Base-by-base conservation (phyloP, 2,113 vertebrate genomes). In the Meleagris gallopavo region DNA sequence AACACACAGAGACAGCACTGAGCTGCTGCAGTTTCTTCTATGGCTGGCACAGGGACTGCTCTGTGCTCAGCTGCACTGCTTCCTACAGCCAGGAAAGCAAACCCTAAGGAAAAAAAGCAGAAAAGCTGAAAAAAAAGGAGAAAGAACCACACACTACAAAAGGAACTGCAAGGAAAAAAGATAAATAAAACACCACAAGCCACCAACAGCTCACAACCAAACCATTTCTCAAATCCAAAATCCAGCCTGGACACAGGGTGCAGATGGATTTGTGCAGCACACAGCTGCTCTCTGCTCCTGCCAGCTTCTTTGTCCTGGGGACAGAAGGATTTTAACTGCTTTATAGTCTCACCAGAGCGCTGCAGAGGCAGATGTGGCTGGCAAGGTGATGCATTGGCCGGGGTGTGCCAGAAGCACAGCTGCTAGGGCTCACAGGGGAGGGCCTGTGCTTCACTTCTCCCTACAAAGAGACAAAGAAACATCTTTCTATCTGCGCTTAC, bases 21-120 rank as follows among this genome's bases (percentile, higher is more conserved):
- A 48, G 20, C 46, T 9, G 13, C 30, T 17, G 27, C 2, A 7
- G 27, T 29, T 27, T 11, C 62, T 1, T 19, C 25, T 8, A 12
- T 10, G 7, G 61, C 61, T 13, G 25, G 38, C 38, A 30, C 29
- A 3, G 22, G 60, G 18, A 8, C 24, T 10, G 29, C 40, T 19
- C 64, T 32, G 0, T 30, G 3, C 71, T 17, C 8, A 30, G 8
- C 3, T 9, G 19, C 1, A 0, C 60, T 3, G 6, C 55, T 29
- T 38, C 19, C 34, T 57, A 2, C 10, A 9, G 7, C 11, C 55
- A 24, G 36, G 61, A 12, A 29, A 14, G 32, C 32, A 9, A 29
- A 2, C 15, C 38, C n/a, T 34, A 2, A 14, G 29, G n/a, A 38
- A 43, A 6, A 43, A 6, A 17, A 29, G 13, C 22, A 58, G 41